Base-by-base conservation (phyloP, 1,140 invertebrate species). In the Anoplolepis gracilipes region DNA sequence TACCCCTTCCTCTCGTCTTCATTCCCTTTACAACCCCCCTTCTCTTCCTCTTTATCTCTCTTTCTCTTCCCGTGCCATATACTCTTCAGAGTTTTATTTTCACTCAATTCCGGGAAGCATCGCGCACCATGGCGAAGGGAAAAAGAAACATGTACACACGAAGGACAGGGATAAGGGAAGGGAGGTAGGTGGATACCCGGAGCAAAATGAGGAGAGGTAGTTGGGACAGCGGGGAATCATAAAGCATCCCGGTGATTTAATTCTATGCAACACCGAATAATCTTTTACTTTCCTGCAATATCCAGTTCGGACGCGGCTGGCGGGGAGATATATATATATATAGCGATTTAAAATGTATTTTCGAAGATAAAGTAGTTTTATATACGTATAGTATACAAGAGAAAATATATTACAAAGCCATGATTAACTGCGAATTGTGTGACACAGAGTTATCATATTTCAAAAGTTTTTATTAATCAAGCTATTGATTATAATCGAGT, bases 61-160 rank as follows among this genome's bases (percentile, higher is more conserved):
- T 30, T 42, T 36, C 36, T 55, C 69, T 65, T 36, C 49, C 84
- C 88, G 84, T 86, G 88, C 90, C 16, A 49, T 72, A 87, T 88
- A 85, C 85, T 92, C 88, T 65, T 90, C 84, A 42, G 85, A 87
- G 87, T 93, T 92, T 92, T 93, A 92, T 93, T 93, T 92, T 88
- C 90, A 81, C 87, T 88, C 87, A 75, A 91, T 93, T 93, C 92
- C 87, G 88, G 90, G 90, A 92, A 92, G 87, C 78, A 84, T 84
- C 87, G 88, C 90, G 84, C 86, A 62, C 59, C 55, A 62, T 22
- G 82, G 61, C 72, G 82, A 85, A 87, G 85, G 64, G 78, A 82
- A 76, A 82, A 81, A 85, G 84, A 77, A 85, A 85, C 87, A 86
- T 75, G 73, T 88, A 77, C 59, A 73, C 84, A 82, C 46, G 16